A percentile compares a stretch with the other conserved stretches of the same genome.
These are phyloP conservation scores for Hirtodrosophila histrioides DNA, from an alignment of 2,888 invertebrate genomes.

Conservation along the genomic window DNA sequence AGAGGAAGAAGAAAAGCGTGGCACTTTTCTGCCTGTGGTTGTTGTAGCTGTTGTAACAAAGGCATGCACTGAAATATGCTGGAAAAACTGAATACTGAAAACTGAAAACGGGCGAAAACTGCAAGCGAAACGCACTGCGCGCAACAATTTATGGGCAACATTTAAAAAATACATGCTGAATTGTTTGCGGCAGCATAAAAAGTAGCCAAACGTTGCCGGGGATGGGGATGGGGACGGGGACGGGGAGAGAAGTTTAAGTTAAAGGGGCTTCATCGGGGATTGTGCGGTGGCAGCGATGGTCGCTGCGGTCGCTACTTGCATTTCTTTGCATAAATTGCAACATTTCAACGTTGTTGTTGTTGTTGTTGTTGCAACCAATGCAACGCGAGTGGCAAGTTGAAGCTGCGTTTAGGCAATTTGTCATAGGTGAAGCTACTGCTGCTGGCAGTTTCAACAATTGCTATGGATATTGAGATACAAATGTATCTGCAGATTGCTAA, in stretches of 20 bases:
- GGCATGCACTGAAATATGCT: constrained; percentile 70
- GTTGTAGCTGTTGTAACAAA: constrained; percentile 51
- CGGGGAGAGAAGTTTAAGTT: neutral
- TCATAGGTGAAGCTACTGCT: constrained; percentile 58
- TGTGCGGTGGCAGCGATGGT: constrained; percentile 21
- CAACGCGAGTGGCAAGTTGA: constrained; percentile 53
- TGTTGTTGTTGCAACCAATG: constrained; percentile 21
- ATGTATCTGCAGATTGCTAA: constrained; percentile 36
- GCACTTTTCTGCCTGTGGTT: constrained; percentile 32
- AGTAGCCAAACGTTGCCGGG: constrained; percentile 57
- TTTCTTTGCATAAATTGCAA: constrained; percentile 76
- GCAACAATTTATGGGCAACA: constrained; percentile 80
- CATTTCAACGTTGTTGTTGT: constrained; percentile 34
- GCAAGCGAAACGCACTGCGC: constrained; percentile 71
- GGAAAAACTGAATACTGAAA: constrained; percentile 38
- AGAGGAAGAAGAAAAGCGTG: constrained; percentile 55
- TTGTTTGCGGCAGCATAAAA: constrained; percentile 77
- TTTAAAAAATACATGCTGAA: constrained; percentile 76
- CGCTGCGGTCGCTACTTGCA: constrained; percentile 55
- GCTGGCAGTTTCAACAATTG: constrained; percentile 44
- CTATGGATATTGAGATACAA: constrained; percentile 55
- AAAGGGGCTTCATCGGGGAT: neutral
- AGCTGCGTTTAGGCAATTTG: constrained; percentile 71
- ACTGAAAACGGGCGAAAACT: constrained; percentile 26
- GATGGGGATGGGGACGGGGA: neutral